Percentiles rank a stretch among this genome's conserved stretches.
phyloP scores from a whole-genome alignment of 2,888 invertebrate genomes.

The Lasioglossum malachurum region DNA sequence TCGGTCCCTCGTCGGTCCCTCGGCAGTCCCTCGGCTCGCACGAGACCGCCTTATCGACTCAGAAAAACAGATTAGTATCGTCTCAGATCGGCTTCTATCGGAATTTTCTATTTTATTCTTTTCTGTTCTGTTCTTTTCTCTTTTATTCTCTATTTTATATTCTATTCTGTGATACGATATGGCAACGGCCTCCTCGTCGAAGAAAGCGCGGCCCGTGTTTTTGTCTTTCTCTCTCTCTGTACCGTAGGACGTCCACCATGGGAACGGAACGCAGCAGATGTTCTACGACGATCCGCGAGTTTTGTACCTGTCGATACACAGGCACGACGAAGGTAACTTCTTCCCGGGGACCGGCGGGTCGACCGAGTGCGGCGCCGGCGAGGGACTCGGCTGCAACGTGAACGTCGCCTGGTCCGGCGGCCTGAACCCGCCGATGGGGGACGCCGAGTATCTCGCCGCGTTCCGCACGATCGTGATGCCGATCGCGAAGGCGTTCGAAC shows the following conservation, averaged over 20 bases:
- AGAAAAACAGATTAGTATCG: background rate
- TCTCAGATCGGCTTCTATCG: background rate
- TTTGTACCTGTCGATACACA: constrained; percentile 98
- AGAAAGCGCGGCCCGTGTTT: background rate
- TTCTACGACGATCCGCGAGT: constrained; percentile 98
- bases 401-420: constrained; percentile 98
- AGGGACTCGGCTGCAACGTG: constrained; percentile 96
- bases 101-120: background rate
- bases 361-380: constrained; percentile 95
- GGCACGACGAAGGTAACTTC: constrained; percentile 99
- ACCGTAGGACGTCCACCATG: constrained; percentile 97
- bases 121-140: background rate
- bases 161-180: background rate
- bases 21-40: constrained; percentile 11
- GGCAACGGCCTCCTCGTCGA: constrained; percentile 1
- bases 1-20: constrained; percentile 7
- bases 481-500: constrained; percentile 95
- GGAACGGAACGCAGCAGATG: constrained; percentile 99
- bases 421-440: constrained; percentile 95
- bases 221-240: constrained; percentile 20
- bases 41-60: constrained; percentile 7
- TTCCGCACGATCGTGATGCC: constrained; percentile 98
- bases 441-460: constrained; percentile 98
- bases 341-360: constrained; percentile 99
- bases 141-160: background rate